Evolutionary conservation across 2,113 vertebrate species (phyloP), one percentile per base, ranked within the genome.

Genomic region (Xiphophorus maculatus): DNA sequence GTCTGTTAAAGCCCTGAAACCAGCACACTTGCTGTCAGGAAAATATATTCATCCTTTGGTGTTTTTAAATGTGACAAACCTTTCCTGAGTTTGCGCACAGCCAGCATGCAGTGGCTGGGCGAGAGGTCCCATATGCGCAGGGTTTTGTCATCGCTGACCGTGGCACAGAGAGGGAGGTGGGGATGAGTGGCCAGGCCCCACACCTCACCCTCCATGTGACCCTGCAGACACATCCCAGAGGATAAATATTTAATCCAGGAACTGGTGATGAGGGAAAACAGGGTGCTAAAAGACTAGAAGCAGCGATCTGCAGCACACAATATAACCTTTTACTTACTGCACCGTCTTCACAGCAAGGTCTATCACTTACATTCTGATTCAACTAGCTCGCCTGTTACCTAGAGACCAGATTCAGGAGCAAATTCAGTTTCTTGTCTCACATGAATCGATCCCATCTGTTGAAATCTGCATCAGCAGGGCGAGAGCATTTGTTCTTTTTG

Each of bases 111-210:
- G 90, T 99, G 98, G 93, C 97, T 99, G 84, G 97, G 97, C 68
- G 98, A 99, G 54, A 99, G 97, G 93, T 99, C 98, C 98, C 98
- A 99, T 94, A 99, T 99, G 91, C 98, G 96, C 89, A 99, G 95
- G 71, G 98, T 99, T 94, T 96, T 98, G 93, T 99, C 98, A 90
- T 99, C 97, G 81, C 98, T 99, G 88, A 99, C 97, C 79, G 97
- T 98, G 91, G 98, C 98, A 94, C 98, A 99, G 87, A 99, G 96
- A 66, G 98, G 98, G 84, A 99, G 95, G 87, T 99, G 97, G 77
- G 98, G 98, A 88, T 99, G 98, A 86, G 97, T 96, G 83, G 97
- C 97, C 91, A 99, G 92, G 90, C 98, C 98, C 96, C 97, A 99
- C 76, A 98, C 98, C 84, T 99, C 98, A 81, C 98, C 97, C 90